These are phyloP conservation scores for Scaptodrosophila latifasciaeformis DNA, from an alignment of 2,888 invertebrate genomes.

Conservation along the genomic window DNA sequence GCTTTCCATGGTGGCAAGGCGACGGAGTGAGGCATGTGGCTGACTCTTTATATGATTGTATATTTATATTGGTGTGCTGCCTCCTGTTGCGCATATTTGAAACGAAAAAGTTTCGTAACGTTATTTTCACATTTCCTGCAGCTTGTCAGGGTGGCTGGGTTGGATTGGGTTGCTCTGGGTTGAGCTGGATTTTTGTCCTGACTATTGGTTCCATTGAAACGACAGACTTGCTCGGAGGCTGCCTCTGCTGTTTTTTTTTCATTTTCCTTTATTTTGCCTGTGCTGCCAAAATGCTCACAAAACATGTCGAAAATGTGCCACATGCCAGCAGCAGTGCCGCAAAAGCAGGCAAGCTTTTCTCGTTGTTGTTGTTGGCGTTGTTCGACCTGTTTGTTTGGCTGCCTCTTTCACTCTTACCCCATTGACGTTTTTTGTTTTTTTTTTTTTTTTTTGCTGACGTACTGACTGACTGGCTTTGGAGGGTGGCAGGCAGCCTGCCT, in stretches of 20 bases:
- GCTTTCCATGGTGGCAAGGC: no score
- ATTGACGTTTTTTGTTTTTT: no score
- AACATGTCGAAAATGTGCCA: conserved; percentile 68
- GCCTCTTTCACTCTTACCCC: no score
- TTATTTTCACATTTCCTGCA: conserved; percentile 68
- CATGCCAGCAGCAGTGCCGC: conserved; percentile 59
- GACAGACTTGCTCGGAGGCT: no score
- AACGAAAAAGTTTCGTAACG: conserved; percentile 66
- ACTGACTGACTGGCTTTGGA: background rate
- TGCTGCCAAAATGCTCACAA: conserved; percentile 63
- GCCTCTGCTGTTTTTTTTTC: background rate
- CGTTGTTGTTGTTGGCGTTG: conserved; percentile 12
- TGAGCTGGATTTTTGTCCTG: no score
- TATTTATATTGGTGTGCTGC: conserved; percentile 25
- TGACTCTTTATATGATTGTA: background rate
- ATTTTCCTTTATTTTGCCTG: conserved; percentile 9
- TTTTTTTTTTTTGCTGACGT: no score
- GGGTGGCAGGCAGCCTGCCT: no score
- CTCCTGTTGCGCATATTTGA: conserved; percentile 63
- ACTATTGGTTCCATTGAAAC: no score
- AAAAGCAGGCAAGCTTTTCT: conserved; percentile 12
- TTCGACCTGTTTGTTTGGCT: background rate
- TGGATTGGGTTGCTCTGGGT: conserved; percentile 26
- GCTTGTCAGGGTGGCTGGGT: conserved; percentile 35
- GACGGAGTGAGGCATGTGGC: no score